Evolutionary conservation across 1,140 invertebrate species (phyloP).

Genomic region (Heliconius hermathena): DNA sequence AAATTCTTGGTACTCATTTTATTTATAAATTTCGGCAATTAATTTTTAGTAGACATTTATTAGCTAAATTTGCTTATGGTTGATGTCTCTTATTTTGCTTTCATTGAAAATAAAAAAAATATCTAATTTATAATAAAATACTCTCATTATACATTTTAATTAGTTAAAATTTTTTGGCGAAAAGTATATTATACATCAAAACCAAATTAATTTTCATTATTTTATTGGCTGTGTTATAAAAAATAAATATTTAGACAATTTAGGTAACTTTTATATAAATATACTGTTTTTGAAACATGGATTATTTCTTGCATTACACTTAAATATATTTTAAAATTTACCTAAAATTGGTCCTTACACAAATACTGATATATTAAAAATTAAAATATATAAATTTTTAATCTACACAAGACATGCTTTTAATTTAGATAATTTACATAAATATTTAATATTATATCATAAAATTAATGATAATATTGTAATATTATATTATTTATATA

Average conservation of each 20-base stretch:
- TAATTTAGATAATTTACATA: too few relatives aligned
- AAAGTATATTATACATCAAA: background rate
- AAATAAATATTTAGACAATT: background rate
- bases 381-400: too few relatives aligned
- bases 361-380: too few relatives aligned
- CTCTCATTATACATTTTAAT: background rate
- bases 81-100: background rate
- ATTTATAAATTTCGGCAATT: background rate
- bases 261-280: background rate
- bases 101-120: background rate
- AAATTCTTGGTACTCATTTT: background rate
- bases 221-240: conserved; percentile 4
- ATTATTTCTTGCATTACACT: too few relatives aligned
- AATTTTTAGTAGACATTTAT: background rate
- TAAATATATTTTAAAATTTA: too few relatives aligned
- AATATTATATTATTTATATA: too few relatives aligned
- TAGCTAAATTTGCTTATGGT: background rate
- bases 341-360: too few relatives aligned
- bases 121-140: background rate
- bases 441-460: too few relatives aligned
- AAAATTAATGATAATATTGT: too few relatives aligned
- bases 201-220: background rate
- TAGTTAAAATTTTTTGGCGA: background rate
- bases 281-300: background rate
- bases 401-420: too few relatives aligned